Percentiles rank a stretch among this genome's conserved stretches.
Conservation (phyloP, 2,797 vertebrate species). For the Hapalemur alaotrensis region DNA sequence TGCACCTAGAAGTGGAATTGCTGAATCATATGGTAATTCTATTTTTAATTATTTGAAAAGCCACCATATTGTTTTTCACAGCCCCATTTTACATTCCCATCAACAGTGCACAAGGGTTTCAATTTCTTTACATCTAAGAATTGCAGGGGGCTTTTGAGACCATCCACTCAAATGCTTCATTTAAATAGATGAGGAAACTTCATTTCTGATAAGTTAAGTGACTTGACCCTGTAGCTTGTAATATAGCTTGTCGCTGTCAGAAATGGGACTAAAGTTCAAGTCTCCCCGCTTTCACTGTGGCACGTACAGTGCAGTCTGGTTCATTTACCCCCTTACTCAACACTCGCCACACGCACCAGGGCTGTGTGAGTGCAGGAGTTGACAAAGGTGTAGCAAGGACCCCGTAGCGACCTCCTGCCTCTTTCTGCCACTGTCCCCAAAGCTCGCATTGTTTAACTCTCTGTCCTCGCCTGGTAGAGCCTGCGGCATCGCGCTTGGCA, state of each 20-base stretch:
- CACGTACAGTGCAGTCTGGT: accelerated
- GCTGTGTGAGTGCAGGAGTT: not conserved
- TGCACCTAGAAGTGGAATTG: not conserved
- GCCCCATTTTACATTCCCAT: not conserved
- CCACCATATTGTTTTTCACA: not conserved
- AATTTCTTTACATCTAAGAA: not conserved
- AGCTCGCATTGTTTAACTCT: accelerated
- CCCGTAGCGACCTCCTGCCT: not conserved
- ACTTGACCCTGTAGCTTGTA: not conserved
- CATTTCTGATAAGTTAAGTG: not conserved
- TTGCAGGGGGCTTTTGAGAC: not conserved
- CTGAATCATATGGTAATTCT: not conserved
- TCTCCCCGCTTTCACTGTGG: not conserved
- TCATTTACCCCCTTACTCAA: not conserved
- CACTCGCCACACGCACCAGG: accelerated
- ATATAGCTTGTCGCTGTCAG: not conserved
- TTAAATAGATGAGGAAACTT: not conserved
- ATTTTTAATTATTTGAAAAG: not conserved
- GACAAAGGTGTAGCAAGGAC: not conserved
- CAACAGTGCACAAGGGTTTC: not conserved
- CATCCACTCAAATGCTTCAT: not conserved
- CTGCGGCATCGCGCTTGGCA: not conserved
- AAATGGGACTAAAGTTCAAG: not conserved
- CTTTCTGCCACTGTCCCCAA: not conserved
- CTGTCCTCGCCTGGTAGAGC: not conserved